Evolutionary conservation across 23 tunicate species (phyloP).

Genomic region (Diplosoma virens): DNA sequence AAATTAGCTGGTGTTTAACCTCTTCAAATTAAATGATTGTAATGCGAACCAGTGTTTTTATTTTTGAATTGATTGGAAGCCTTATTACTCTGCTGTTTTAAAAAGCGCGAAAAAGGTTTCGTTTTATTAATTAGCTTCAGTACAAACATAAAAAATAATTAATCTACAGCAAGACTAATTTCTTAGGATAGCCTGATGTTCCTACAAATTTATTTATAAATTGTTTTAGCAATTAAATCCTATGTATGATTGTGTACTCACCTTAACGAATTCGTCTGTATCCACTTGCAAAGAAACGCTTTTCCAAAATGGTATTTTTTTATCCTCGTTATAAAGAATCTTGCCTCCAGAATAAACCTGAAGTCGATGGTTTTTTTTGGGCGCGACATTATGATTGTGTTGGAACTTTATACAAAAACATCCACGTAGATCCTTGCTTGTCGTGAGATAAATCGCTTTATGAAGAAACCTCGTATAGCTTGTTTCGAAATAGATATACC

Average conservation of each 20-base stretch:
- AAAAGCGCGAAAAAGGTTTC: too few relatives aligned
- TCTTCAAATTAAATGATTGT: too few relatives aligned
- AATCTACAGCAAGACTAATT: too few relatives aligned
- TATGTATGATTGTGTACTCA: background rate
- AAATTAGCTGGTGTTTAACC: too few relatives aligned
- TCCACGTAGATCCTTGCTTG: conserved; percentile 8
- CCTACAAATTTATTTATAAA: too few relatives aligned
- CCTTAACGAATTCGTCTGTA: background rate
- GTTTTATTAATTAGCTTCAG: too few relatives aligned
- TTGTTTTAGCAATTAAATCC: background rate
- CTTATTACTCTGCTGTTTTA: too few relatives aligned
- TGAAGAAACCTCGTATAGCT: background rate
- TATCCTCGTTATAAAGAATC: background rate
- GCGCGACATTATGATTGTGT: conserved; percentile 5
- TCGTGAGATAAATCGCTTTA: background rate
- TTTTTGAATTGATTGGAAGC: too few relatives aligned
- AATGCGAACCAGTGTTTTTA: too few relatives aligned
- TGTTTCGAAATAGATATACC: background rate
- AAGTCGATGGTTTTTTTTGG: background rate
- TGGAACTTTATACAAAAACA: conserved; percentile 3
- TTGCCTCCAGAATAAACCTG: background rate
- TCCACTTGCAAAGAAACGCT: conserved; percentile 1
- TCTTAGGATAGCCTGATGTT: too few relatives aligned
- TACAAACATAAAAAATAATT: too few relatives aligned
- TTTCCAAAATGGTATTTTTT: background rate